Evolutionary conservation across 2,797 vertebrate genomes (phyloP).

Genomic region (Coilia nasus): DNA sequence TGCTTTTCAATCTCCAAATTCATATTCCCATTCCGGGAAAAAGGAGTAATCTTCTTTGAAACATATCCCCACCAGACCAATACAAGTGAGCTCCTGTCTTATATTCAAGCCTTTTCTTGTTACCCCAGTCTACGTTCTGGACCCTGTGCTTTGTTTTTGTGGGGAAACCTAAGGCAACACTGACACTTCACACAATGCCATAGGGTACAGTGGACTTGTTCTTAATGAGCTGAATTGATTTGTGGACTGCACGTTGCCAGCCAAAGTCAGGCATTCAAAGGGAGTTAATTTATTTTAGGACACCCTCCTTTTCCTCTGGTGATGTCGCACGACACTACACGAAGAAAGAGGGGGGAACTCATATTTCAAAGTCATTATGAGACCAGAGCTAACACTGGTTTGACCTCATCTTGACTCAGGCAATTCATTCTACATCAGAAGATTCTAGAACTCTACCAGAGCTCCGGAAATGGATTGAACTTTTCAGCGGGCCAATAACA

Average conservation of each 20-base stretch:
- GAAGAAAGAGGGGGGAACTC: slow-evolving; percentile 37
- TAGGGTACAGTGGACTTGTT: slow-evolving; percentile 10
- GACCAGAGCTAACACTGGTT: slow-evolving; percentile 44
- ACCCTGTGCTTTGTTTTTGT: not conserved
- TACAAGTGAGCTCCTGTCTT: not conserved
- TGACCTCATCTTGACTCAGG: slow-evolving; percentile 50
- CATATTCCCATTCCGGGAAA: not conserved
- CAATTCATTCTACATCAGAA: slow-evolving; percentile 49
- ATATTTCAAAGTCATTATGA: slow-evolving; percentile 52
- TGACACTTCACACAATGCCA: slow-evolving; percentile 14
- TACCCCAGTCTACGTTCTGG: not conserved
- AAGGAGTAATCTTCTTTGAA: not conserved
- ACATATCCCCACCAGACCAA: not conserved
- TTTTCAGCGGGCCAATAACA: slow-evolving; percentile 35
- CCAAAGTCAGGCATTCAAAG: slow-evolving; percentile 1
- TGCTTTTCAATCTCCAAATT: not conserved
- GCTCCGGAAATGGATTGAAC: slow-evolving; percentile 19
- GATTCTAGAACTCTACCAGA: slow-evolving; percentile 34
- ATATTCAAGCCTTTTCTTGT: not conserved
- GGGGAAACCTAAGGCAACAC: not conserved
- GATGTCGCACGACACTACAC: not conserved
- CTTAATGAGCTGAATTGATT: slow-evolving; percentile 28
- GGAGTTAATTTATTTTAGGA: slow-evolving; percentile 13
- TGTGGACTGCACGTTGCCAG: slow-evolving; percentile 1
- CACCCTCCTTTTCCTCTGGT: not conserved